phyloP scores from a whole-genome alignment of 2,797 vertebrate species.

The Rhincodon typus region DNA sequence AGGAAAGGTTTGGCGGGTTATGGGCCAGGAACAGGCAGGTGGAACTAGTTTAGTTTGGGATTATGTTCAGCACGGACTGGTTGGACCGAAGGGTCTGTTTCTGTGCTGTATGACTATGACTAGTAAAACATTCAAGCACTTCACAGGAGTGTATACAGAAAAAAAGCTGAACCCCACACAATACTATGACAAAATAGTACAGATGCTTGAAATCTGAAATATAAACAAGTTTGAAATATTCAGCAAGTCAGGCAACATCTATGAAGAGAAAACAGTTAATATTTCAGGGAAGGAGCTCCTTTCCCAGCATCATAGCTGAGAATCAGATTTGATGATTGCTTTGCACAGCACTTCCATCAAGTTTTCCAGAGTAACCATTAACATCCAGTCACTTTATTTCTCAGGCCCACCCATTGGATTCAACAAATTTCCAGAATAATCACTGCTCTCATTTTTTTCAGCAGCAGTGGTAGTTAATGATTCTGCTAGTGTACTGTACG shows the following conservation, averaged over 20 bases:
- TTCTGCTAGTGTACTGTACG: background rate
- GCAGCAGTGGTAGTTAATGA: background rate
- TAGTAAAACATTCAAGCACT: background rate
- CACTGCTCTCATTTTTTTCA: background rate
- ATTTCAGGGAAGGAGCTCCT: background rate
- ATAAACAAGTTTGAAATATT: background rate
- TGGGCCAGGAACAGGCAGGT: no score
- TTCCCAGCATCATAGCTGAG: background rate
- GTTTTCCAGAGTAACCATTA: background rate
- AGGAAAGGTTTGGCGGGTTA: no score
- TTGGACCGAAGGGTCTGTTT: no score
- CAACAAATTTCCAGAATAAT: background rate
- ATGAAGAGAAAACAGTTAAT: background rate
- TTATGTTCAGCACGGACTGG: no score
- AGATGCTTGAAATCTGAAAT: background rate
- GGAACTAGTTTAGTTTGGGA: no score
- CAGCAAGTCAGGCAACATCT: background rate
- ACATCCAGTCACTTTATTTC: background rate
- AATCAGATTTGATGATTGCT: background rate
- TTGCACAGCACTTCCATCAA: background rate
- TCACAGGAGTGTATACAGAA: background rate
- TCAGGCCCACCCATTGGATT: background rate
- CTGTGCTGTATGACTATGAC: no score
- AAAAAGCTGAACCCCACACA: background rate
- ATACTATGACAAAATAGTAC: background rate